Base-by-base conservation (phyloP, 2,888 invertebrate genomes). In the Chrysolina americana region DNA sequence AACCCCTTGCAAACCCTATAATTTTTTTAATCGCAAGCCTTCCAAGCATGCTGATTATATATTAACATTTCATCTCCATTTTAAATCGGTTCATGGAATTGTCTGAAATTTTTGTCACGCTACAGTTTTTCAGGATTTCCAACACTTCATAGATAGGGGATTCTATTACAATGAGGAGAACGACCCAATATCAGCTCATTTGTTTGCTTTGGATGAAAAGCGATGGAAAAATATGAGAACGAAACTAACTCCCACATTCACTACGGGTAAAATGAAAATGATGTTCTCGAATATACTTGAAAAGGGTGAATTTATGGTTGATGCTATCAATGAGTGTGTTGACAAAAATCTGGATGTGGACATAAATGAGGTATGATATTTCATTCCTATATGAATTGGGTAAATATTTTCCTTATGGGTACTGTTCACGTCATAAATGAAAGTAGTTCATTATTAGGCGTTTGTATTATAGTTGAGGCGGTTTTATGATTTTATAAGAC, bases 141-240 rank as follows among this genome's bases (percentile, higher is more conserved):
- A 77, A 3, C 56, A 80, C 23, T 81, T 81, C 56, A 48, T 74
- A 28, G 82, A 87, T 72, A 82, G 86, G 36, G 86, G 85, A 15
- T 77, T 84, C 41, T 83, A 83, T 47, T 74, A 79, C 19, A 83
- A 86, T 70, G 84, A 85, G 75, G 81, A 84, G 62, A 63, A 72
- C 23, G 86, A 87, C 71, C 86, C 86, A 0, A 56, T 86, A 19
- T 89, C 91, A 0, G 90, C 88, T 0, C 90, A 91, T 82, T 83
- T 93, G 1, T 91, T 93, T 79, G 87, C 89, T 76, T 81, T 90
- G 53, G 87, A 88, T 56, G 91, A 90, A 0, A 85, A 89, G 11
- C 87, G 89, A 17, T 94, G 94, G 94, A 92, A 90, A 80, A 88
- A 87, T 23, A 83, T 93, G 28, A 88, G 93, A 44, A 78, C 88